phyloP scores from a whole-genome alignment of 2,113 vertebrate species.

The Spea multiplicata region DNA sequence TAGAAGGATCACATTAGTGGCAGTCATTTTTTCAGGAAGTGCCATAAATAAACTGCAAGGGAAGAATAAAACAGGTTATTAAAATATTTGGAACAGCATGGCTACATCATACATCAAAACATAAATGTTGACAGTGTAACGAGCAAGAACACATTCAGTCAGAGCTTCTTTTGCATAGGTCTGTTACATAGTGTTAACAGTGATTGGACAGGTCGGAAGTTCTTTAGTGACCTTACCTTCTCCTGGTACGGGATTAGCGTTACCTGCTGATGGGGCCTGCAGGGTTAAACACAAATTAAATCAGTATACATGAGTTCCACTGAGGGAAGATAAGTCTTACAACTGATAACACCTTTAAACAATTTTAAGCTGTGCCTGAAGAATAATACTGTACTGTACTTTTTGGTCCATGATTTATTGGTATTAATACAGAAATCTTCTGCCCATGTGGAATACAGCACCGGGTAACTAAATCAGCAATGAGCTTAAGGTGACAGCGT shows the following conservation, averaged over 20 bases:
- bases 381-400: no score
- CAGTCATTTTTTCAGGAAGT: conserved; percentile 58
- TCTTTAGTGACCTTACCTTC: conserved; percentile 67
- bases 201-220: not conserved
- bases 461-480: no score
- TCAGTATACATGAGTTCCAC: not conserved
- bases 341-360: no score
- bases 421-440: no score
- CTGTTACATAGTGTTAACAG: not conserved
- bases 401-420: no score
- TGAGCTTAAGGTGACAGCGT: no score
- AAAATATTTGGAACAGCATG: not conserved
- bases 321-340: no score
- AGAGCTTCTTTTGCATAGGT: no score
- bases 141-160: no score
- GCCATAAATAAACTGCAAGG: conserved; percentile 60
- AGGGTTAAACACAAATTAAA: conserved; percentile 24
- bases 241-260: conserved; percentile 56
- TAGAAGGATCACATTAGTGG: not conserved
- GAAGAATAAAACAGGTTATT: not conserved
- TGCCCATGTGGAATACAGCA: no score
- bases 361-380: no score
- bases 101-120: not conserved
- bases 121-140: not conserved
- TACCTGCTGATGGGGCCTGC: conserved; percentile 66